Conservation (phyloP, 2,888 invertebrate genomes). For the Pseudococcus viburni region DNA sequence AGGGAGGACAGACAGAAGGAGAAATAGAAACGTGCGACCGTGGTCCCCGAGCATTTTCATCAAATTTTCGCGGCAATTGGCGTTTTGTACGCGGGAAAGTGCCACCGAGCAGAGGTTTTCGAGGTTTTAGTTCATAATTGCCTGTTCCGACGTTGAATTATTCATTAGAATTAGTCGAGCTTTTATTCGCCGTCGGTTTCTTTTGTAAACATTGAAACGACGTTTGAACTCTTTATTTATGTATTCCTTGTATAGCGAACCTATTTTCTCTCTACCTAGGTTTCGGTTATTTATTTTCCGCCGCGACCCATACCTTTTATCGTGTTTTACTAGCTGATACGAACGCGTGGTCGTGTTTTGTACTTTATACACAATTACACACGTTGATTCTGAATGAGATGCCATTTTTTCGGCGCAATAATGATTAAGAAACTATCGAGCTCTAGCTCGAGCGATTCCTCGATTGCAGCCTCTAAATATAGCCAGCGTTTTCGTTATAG, state of each 20-base stretch:
- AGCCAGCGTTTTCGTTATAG: no score
- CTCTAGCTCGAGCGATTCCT: no score
- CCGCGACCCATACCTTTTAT: no score
- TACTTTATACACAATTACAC: no score
- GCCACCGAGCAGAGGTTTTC: background rate
- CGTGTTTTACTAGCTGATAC: no score
- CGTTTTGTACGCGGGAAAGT: background rate
- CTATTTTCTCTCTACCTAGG: background rate
- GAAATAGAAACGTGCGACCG: background rate
- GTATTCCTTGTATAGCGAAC: background rate
- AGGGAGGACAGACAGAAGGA: background rate
- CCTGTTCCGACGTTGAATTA: conserved; percentile 5
- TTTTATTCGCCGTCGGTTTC: conserved; percentile 30
- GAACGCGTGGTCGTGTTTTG: no score
- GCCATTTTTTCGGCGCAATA: no score
- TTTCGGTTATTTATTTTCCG: background rate
- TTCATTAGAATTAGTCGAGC: conserved; percentile 37
- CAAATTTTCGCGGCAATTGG: background rate
- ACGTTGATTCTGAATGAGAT: no score
- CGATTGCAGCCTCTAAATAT: no score
- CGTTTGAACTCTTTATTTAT: conserved; percentile 1
- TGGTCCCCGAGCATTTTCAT: background rate
- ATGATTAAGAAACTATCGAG: no score
- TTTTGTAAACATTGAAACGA: conserved; percentile 30
- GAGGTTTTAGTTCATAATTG: conserved; percentile 28